Evolutionary conservation across 2,113 vertebrate genomes (phyloP).

Genomic region (Cariama cristata): DNA sequence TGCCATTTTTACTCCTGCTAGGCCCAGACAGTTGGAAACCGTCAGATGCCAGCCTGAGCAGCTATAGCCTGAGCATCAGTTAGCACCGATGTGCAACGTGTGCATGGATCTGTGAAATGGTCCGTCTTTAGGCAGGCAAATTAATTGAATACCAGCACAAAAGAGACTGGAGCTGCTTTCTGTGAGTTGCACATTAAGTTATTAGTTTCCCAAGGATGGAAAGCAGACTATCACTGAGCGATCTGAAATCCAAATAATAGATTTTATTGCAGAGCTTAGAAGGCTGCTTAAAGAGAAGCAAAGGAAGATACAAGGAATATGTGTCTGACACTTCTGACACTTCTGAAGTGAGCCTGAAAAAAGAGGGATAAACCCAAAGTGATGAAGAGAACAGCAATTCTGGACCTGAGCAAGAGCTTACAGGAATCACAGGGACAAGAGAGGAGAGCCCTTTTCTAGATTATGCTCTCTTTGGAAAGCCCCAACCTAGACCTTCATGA

Average conservation of each 20-base stretch:
- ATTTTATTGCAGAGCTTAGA: neutral
- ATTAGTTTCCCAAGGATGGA: neutral
- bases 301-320: neutral
- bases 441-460: neutral
- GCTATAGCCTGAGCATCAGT: neutral
- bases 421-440: neutral
- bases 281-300: neutral
- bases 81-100: neutral
- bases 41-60: neutral
- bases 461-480: neutral
- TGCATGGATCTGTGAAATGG: neutral
- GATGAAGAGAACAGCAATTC: neutral
- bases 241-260: neutral
- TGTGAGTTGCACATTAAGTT: neutral
- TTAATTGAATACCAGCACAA: neutral
- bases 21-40: neutral
- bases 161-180: neutral
- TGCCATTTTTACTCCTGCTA: neutral
- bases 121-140: neutral
- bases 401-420: neutral
- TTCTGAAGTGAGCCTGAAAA: neutral
- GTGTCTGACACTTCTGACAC: neutral
- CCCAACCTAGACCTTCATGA: neutral
- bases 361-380: neutral
- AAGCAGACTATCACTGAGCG: neutral